Base-by-base conservation (phyloP, 1,140 invertebrate species). In the Drosophila willistoni region DNA sequence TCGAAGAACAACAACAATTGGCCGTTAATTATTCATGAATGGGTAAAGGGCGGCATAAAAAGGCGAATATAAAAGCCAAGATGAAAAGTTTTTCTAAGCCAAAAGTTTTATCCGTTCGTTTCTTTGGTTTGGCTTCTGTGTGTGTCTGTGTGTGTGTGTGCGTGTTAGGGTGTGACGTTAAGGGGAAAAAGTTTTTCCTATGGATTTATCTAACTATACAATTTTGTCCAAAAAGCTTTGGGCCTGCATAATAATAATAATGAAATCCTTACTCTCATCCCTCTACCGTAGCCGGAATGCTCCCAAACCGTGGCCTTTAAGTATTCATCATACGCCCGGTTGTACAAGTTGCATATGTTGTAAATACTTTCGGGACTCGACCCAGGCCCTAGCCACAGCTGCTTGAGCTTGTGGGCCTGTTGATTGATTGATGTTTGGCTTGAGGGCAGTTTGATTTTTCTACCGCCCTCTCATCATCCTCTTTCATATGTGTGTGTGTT, bases 21-120 rank as follows among this genome's bases (percentile, higher is more conserved):
- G 76, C 70, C 80, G 83, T 87, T 87, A 87, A 87, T 87, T 87
- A 87, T 87, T 87, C 83, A 87, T 87, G 83, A 87, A 89, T 83
- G 69, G 74, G n/a, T 39, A 56, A 57, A 41, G 51, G 29, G 29
- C 7, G 42, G 67, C 60, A 63, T 66, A 83, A 73, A 68, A 65
- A 68, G 64, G 61, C 67, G 64, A 68, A 57, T 64, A 64, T 62
- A 80, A 69, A 71, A 67, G 68, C 57, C 67, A 66, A 68, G 71
- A 68, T 85, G 65, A 75, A 84, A 84, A 77, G 79, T 79, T 71
- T 80, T 69, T 67, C 66, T 70, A 56, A 80, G 71, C 57, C 64
- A 47, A 75, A 73, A 75, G 73, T 75, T 75, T 75, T 74, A 51
- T 71, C 72, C 72, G 63, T 62, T 36, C 56, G 56, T 39, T 59